Evolutionary conservation across 2,113 vertebrate genomes (phyloP), one percentile per base, ranked within the genome.

Genomic region (Pygoscelis antarcticus): DNA sequence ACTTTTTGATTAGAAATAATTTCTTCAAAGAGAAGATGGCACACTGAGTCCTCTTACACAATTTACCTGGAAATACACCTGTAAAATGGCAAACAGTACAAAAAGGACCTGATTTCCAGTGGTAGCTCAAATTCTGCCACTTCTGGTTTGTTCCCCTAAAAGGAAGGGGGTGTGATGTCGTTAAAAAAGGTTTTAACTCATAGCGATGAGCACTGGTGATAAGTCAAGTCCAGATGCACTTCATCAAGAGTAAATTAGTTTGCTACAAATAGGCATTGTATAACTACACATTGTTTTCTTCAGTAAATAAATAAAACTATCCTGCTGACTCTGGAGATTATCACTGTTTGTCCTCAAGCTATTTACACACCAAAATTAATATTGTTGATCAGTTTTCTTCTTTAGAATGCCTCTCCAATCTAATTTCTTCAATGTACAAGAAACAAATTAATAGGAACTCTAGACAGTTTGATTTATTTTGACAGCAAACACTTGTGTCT

Each of bases 341-440:
- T 79, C 54, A 38, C 42, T 46, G 40, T 89, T 93, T 89, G 61
- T 65, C 64, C 69, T 96, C 57, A 8, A 81, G 90, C 20, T 94
- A 76, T 78, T 97, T 94, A 76, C 32, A 44, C 82, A 79, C n/a
- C 16, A 79, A 86, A 93, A 90, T 90, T 90, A 90, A 85, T 94
- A 87, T 49, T 88, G 75, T 52, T 83, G 36, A 69, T 95, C 72
- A 79, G 15, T 25, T 92, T 94, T 85, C 51, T 85, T 85, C 27
- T 94, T 90, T 82, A 68, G 64, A 88, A 76, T 95, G 29, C 7
- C 20, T 65, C 74, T 87, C 36, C 30, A 55, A 57, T 94, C 19
- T 78, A 60, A 90, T 84, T 93, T 54, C 36, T 80, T 66, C 61
- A 36, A 5, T 29, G 72, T 84, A 88, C 52, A 61, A 46, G 60